phyloP scores from a whole-genome alignment of 2,113 vertebrate genomes.

The Potamarius usumacintae region DNA sequence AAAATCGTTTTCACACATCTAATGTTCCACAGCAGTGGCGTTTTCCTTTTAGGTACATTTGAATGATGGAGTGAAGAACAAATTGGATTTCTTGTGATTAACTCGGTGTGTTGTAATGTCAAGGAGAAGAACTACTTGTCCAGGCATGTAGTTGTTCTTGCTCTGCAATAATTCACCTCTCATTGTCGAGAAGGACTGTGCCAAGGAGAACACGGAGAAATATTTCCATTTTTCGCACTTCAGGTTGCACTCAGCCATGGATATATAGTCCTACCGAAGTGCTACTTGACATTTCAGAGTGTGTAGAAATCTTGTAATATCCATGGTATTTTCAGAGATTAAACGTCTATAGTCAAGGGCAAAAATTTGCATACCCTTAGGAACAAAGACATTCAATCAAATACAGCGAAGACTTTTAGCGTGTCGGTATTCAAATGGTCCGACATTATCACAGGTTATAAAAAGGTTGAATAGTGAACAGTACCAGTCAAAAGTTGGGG shows the following conservation, averaged over 20 bases:
- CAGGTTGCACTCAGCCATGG: not conserved
- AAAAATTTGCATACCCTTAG: not conserved
- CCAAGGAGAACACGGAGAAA: conserved; percentile 52
- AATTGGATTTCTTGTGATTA: conserved; percentile 55
- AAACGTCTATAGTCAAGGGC: not conserved
- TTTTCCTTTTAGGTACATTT: conserved; percentile 48
- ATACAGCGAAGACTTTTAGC: not conserved
- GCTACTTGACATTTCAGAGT: conserved; percentile 42
- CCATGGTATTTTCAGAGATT: not conserved
- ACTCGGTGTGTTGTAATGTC: conserved; percentile 56
- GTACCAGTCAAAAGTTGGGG: too few species aligned
- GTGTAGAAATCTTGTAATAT: conserved; percentile 4
- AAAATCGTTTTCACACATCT: conserved; percentile 1
- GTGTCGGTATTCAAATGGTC: not conserved
- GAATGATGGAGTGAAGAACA: conserved; percentile 25
- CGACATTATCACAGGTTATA: not conserved
- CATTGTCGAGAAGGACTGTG: conserved; percentile 32
- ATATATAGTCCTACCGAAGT: not conserved
- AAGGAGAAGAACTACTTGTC: conserved; percentile 51
- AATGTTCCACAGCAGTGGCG: not conserved
- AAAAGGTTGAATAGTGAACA: not conserved
- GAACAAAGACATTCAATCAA: not conserved
- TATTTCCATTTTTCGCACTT: conserved; percentile 29
- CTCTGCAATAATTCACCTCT: conserved; percentile 42
- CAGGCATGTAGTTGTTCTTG: conserved; percentile 46